Evolutionary conservation across 2,888 invertebrate species (phyloP).

Genomic region (Tanytarsus gracilentus): DNA sequence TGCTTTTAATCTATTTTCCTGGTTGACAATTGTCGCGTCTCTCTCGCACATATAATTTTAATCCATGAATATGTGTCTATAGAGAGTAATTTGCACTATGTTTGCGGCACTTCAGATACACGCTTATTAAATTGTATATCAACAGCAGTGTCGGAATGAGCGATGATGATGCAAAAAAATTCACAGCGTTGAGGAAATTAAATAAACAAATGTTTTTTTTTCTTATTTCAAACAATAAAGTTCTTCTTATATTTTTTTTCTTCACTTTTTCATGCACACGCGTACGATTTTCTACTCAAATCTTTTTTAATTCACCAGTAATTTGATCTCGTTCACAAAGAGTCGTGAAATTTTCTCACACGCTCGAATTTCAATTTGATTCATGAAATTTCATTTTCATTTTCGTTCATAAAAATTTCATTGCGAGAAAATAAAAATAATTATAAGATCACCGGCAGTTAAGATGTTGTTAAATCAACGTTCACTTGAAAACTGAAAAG

Average conservation of each 20-base stretch:
- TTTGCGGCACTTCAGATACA: slow-evolving; percentile 7
- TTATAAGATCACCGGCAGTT: background rate
- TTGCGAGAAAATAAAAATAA: background rate
- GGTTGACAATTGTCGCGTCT: background rate
- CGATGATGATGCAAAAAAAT: slow-evolving; percentile 19
- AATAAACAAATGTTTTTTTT: slow-evolving; percentile 22
- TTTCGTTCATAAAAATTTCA: background rate
- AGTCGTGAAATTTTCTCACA: slow-evolving; percentile 19
- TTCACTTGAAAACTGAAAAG: slow-evolving; percentile 21
- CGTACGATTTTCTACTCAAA: slow-evolving; percentile 11
- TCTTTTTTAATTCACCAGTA: slow-evolving; percentile 1
- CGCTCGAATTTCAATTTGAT: background rate
- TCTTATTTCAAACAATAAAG: background rate
- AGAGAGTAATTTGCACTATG: background rate
- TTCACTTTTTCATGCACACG: background rate
- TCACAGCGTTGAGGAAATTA: slow-evolving; percentile 18
- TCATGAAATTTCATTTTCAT: background rate
- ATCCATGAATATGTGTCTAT: background rate
- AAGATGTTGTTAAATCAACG: slow-evolving; percentile 8
- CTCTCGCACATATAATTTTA: background rate
- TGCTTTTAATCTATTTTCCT: background rate
- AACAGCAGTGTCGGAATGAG: slow-evolving; percentile 7
- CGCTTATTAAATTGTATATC: background rate
- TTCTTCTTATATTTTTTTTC: background rate
- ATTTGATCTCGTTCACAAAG: slow-evolving; percentile 25